Evolutionary conservation across 2,113 vertebrate genomes (phyloP).

Genomic region (Oophaga pumilio): DNA sequence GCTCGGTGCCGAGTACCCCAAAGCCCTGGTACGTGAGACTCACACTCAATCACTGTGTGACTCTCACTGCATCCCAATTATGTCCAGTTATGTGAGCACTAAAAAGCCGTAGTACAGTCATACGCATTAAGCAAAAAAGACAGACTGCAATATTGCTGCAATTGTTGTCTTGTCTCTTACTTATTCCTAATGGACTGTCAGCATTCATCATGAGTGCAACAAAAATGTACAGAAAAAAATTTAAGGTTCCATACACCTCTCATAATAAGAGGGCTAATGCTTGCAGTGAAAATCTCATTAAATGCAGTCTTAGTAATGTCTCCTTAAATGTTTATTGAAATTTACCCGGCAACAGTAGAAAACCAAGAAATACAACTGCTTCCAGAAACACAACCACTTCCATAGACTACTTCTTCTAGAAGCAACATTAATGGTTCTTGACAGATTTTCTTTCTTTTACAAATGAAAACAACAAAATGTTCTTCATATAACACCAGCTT

Average conservation of each 20-base stretch:
- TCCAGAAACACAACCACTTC: constrained; percentile 13
- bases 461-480: constrained; percentile 50
- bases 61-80: no score
- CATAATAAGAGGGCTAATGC: not conserved
- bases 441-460: constrained; percentile 41
- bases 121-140: not conserved
- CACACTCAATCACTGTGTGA: no score
- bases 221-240: not conserved
- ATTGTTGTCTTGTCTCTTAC: not conserved
- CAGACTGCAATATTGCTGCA: not conserved
- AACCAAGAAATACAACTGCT: constrained; percentile 19
- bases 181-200: not conserved
- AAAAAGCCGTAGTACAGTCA: no score
- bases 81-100: no score
- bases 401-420: not conserved
- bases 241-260: not conserved
- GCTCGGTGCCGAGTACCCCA: no score
- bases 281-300: constrained; percentile 8
- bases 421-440: constrained; percentile 28
- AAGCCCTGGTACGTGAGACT: no score
- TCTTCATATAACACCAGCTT: constrained; percentile 52
- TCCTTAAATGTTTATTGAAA: constrained; percentile 26
- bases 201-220: not conserved
- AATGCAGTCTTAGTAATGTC: not conserved
- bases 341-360: constrained; percentile 2